Evolutionary conservation across 2,113 vertebrate genomes (phyloP), one percentile per base, ranked within the genome.

Genomic region (Salvelinus namaycush): DNA sequence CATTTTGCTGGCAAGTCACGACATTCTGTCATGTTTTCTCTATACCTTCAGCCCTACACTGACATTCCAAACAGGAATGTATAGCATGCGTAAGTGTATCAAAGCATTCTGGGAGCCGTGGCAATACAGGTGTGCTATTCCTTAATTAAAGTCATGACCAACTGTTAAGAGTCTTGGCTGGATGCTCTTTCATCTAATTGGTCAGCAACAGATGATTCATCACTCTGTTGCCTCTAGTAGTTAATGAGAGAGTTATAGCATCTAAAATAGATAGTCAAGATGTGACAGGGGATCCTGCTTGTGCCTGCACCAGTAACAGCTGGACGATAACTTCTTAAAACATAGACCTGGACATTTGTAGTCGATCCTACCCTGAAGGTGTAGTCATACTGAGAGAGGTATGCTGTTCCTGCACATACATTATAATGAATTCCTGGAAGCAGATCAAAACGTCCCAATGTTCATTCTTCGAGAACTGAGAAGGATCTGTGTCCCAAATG

Each of bases 51-150:
- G 26, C 27, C 4, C n/a, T 48, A 49, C 34, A 24, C 7, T 44
- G n/a, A 13, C 26, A 49, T 24, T 48, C 12, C 3, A 24, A 24
- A 24, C 62, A 73, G 80, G 85, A 92, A 87, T 87, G 81, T 68
- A 5, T 12, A 24, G 72, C 26, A 83, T 77, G 75, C 51, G 24
- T 49, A n/a, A 44, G 49, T 14, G 16, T 44, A 68, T 73, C 66
- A 59, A 60, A 49, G 67, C 77, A 80, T 26, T 3, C n/a, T 60
- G 26, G 49, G 83, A 68, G 76, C 20, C 22, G 5, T 51, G 1
- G 69, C 74, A 68, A 76, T 73, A 76, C 86, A 91, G 88, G 86
- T 91, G 88, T 84, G 78, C 78, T 62, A 31, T 71, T 79, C 57
- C 65, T 31, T 27, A 0, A 49, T 31, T 27, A 1, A 49, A 76